Conservation (phyloP, 2,797 vertebrate genomes). For the Eulemur mongoz region DNA sequence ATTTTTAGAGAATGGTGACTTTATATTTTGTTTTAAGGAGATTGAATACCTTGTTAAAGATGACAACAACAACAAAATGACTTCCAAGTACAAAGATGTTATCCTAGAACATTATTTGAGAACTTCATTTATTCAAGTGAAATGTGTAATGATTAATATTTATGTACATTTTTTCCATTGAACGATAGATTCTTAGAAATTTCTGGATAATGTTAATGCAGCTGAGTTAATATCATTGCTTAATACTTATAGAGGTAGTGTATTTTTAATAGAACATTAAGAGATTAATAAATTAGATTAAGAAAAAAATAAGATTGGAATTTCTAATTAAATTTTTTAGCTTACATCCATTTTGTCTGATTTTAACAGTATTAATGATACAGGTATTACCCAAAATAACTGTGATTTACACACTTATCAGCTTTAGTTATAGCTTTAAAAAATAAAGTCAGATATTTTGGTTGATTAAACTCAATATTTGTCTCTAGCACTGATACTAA, state of each 20-base stretch:
- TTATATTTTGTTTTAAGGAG: not conserved
- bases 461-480: slow-evolving; percentile 35
- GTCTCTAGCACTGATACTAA: not conserved
- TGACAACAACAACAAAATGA: not conserved
- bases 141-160: not conserved
- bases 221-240: not conserved
- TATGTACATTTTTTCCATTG: not conserved
- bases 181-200: not conserved
- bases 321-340: not conserved
- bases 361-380: not conserved
- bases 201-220: not conserved
- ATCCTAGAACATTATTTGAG: not conserved
- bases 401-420: not conserved
- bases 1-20: not conserved
- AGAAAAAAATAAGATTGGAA: not conserved
- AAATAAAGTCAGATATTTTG: not conserved
- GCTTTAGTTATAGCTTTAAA: slow-evolving; percentile 29
- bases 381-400: not conserved
- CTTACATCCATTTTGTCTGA: not conserved
- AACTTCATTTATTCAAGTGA: not conserved
- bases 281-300: not conserved
- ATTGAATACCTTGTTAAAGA: not conserved
- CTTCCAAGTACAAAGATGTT: not conserved
- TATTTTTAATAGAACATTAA: not conserved
- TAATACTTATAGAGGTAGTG: not conserved